phyloP scores from a whole-genome alignment of 1,140 invertebrate species.

The Pseudobourletiella spinata region DNA sequence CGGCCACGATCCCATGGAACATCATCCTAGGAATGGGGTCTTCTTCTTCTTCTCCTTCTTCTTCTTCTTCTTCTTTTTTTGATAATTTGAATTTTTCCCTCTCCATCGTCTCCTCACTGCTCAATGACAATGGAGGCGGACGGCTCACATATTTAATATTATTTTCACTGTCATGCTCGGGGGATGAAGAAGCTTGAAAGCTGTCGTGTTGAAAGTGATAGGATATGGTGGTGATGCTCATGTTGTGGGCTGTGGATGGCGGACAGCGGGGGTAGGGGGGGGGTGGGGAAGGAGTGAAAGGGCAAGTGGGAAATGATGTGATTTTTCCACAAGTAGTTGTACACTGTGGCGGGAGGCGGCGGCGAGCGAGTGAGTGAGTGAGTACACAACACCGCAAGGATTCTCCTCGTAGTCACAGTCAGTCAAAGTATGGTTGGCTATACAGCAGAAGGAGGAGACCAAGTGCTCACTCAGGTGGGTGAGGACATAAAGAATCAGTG shows the following conservation, averaged over 20 bases:
- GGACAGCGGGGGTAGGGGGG: background rate
- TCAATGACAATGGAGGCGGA: no score
- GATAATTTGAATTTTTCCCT: no score
- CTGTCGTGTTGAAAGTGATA: background rate
- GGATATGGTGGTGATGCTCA: background rate
- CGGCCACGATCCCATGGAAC: no score
- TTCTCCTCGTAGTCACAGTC: background rate
- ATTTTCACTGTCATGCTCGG: background rate
- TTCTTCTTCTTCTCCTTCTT: no score
- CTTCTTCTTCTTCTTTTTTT: no score
- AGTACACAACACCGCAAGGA: no score
- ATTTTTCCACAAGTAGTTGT: background rate
- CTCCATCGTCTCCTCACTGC: no score
- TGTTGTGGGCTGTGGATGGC: background rate
- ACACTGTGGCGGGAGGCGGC: no score
- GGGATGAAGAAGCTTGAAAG: background rate
- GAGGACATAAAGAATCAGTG: conserved; percentile 8
- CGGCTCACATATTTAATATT: no score
- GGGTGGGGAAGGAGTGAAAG: background rate
- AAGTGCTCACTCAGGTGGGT: background rate
- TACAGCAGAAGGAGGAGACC: conserved; percentile 2
- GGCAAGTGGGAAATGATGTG: background rate
- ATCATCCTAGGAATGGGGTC: no score
- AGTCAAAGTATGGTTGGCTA: background rate
- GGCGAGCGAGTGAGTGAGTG: no score